Base-by-base conservation (phyloP, 2,888 invertebrate species). In the Aleiodes leptofemur region DNA sequence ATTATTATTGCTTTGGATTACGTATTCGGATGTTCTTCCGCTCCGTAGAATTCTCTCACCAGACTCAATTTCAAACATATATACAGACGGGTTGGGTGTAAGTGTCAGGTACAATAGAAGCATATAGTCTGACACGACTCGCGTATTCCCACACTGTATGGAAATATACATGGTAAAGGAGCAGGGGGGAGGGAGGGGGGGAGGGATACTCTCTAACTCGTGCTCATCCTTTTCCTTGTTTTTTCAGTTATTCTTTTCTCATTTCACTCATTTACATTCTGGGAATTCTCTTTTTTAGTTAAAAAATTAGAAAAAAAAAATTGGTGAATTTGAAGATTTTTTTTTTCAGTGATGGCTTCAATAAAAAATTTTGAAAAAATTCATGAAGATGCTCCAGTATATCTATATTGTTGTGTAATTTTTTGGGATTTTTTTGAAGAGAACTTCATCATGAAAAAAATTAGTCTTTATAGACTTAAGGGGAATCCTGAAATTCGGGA, bases 11-110 rank as follows among this genome's bases (percentile, higher is more conserved):
- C 80, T 23, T 66, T 80, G 82, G 78, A 83, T 86, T 87, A 87
- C 85, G 86, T 85, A 80, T 84, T 86, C 86, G 86, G 87, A 85
- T 84, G 86, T 83, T 86, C 83, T 86, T 86, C 86, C 86, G 86
- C 78, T 83, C 80, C 80, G 77, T 78, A 81, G 73, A 23, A 81
- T 82, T 81, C 83, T 85, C 84, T 84, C 86, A 83, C 84, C 43
- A 82, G 83, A 83, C 84, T 82, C n/a, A 82, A 83, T 82, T 78
- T 43, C 43, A 43, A 43, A 8, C 43, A 11, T 78, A 81, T 78
- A 81, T 79, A 81, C 82, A 43, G 1, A 23, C 23, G 2, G 23
- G 61, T 34, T 73, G 34, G 73, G 76, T 78, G 7, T 43, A 43
- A 77, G 72, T 71, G 75, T 69, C 69, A 71, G 38, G 66, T n/a